Evolutionary conservation across 2,888 invertebrate genomes (phyloP).

Genomic region (Folsomia manolachei): DNA sequence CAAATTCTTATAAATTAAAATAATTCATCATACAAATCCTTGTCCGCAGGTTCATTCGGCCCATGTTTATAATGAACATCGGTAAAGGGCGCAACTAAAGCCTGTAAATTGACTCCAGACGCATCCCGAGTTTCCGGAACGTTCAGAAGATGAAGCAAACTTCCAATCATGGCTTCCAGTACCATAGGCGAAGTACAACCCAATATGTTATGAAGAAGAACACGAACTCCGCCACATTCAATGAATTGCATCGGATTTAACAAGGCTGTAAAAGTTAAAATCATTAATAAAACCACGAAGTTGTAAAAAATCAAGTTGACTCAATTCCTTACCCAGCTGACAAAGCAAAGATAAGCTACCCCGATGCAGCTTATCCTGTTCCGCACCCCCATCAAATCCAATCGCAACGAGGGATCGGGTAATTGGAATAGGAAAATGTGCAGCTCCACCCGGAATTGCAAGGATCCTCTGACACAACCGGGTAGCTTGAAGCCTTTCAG

Average conservation of each 20-base stretch:
- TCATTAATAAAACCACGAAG: not conserved
- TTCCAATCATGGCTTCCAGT: slow-evolving; percentile 85
- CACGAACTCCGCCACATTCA: slow-evolving; percentile 76
- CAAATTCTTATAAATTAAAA: not conserved
- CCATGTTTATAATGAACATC: slow-evolving; percentile 72
- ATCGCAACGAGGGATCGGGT: slow-evolving; percentile 78
- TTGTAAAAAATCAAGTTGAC: not conserved
- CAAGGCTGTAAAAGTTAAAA: slow-evolving; percentile 66
- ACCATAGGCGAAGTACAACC: slow-evolving; percentile 84
- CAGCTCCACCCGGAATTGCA: slow-evolving; percentile 46
- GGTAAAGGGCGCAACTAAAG: slow-evolving; percentile 88
- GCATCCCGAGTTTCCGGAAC: slow-evolving; percentile 73
- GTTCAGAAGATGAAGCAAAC: slow-evolving; percentile 78
- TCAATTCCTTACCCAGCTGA: slow-evolving; percentile 76
- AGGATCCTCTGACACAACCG: slow-evolving; percentile 68
- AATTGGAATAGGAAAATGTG: slow-evolving; percentile 68
- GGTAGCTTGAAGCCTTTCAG: slow-evolving; percentile 84
- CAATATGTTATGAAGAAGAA: slow-evolving; percentile 74
- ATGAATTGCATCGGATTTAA: slow-evolving; percentile 78
- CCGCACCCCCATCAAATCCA: slow-evolving; percentile 73
- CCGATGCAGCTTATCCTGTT: slow-evolving; percentile 77
- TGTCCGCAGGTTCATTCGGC: slow-evolving; percentile 48
- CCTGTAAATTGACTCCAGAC: slow-evolving; percentile 76
- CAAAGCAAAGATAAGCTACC: slow-evolving; percentile 83
- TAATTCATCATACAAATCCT: slow-evolving; percentile 37